These are phyloP conservation scores for Cynocephalus volans DNA, from an alignment of 2,113 vertebrate genomes.

Conservation along the genomic window DNA sequence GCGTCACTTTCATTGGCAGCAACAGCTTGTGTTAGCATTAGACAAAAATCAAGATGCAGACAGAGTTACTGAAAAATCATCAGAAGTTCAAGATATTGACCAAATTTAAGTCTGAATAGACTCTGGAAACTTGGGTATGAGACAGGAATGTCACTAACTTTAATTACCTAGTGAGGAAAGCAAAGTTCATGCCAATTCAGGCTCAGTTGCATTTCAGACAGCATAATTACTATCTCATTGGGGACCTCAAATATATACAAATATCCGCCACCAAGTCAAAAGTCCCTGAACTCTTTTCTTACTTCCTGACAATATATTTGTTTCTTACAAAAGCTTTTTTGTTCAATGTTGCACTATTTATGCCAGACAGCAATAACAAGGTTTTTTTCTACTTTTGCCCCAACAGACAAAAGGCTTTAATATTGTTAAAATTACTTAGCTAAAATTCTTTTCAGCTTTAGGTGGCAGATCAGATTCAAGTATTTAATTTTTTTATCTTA, in stretches of 20 bases:
- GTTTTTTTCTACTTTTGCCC: slow-evolving; percentile 35
- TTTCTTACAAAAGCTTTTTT: slow-evolving; percentile 48
- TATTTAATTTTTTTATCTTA: too few species aligned
- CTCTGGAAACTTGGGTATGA: neutral
- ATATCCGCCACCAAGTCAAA: neutral
- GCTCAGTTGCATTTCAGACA: neutral
- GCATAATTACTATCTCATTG: neutral
- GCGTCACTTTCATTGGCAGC: slow-evolving; percentile 9
- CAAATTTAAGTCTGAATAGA: slow-evolving; percentile 10
- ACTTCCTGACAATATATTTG: neutral
- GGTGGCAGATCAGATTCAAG: neutral
- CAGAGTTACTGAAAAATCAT: slow-evolving; percentile 3
- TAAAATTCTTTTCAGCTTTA: slow-evolving; percentile 38
- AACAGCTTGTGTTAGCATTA: neutral
- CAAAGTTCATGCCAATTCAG: neutral
- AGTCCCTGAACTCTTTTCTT: neutral
- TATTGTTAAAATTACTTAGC: slow-evolving; percentile 17
- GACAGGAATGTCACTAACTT: neutral
- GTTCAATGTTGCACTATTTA: neutral
- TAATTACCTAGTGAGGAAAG: slow-evolving; percentile 11
- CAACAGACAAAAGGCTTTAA: neutral
- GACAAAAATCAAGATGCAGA: neutral
- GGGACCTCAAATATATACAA: slow-evolving; percentile 15
- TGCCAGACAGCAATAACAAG: neutral
- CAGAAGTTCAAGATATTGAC: neutral